A percentile compares a stretch with the other conserved stretches of the same genome.
These are phyloP conservation scores for Dendrocopos noguchii DNA, from an alignment of 2,113 vertebrate species.

Conservation along the genomic window DNA sequence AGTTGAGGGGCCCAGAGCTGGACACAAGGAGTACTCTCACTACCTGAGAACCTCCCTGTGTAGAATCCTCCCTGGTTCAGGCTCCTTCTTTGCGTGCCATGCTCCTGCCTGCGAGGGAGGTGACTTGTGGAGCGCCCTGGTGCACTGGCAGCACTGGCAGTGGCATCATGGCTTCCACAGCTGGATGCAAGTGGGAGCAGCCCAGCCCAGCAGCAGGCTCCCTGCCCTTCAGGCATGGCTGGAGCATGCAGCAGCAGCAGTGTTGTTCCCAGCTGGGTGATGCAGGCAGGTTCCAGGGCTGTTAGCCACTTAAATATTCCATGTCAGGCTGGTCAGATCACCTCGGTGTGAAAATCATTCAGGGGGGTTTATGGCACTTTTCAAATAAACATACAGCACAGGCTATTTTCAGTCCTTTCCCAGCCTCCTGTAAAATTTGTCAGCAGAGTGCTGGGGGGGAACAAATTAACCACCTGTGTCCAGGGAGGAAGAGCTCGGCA, in stretches of 20 bases:
- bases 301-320: constrained; percentile 4
- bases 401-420: constrained; percentile 61
- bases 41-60: neutral
- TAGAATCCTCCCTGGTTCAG: neutral
- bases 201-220: neutral
- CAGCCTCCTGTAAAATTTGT: constrained; percentile 57
- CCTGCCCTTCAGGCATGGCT: neutral
- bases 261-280: neutral
- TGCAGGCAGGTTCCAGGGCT: neutral
- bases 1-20: too few species aligned
- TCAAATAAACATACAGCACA: constrained; percentile 29
- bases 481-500: neutral
- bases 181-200: neutral
- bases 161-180: neutral
- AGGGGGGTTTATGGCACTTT: constrained; percentile 43
- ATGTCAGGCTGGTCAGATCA: neutral
- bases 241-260: neutral
- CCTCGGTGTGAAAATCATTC: constrained; percentile 45
- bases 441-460: constrained; percentile 19
- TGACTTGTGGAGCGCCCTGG: accelerated
- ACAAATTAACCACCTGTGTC: constrained; percentile 2
- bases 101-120: accelerated
- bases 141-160: neutral
- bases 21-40: neutral
- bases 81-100: neutral